Evolutionary conservation across 2,888 invertebrate genomes (phyloP).

Genomic region (Noctua pronuba): DNA sequence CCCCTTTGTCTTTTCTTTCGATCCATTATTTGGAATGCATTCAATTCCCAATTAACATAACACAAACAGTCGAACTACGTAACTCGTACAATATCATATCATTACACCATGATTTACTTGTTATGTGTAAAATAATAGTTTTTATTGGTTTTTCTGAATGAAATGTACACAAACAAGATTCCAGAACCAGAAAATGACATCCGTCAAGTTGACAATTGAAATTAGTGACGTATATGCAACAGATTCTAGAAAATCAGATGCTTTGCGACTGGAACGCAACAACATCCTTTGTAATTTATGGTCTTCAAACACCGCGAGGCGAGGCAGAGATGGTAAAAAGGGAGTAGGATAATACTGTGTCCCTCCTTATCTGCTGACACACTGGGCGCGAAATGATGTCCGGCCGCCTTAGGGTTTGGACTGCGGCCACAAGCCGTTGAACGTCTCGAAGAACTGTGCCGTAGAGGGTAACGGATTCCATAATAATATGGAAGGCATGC

Average conservation of each 20-base stretch:
- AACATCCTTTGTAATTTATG: background rate
- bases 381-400: background rate
- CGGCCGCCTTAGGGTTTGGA: background rate
- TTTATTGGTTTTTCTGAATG: background rate
- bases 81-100: background rate
- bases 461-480: background rate
- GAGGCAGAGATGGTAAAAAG: background rate
- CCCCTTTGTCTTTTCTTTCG: conserved; percentile 77
- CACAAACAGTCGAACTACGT: background rate
- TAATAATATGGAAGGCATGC: background rate
- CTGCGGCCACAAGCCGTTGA: background rate
- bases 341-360: background rate
- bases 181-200: background rate
- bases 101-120: background rate
- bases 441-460: background rate
- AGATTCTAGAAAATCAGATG: background rate
- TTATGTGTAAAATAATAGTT: background rate
- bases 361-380: background rate
- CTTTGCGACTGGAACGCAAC: conserved; percentile 7
- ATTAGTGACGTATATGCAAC: background rate
- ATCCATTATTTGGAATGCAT: conserved; percentile 73
- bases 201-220: conserved; percentile 11
- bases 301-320: background rate
- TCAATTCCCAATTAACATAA: background rate
- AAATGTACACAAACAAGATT: background rate